These are phyloP conservation scores for Dicrostonyx torquatus DNA, from an alignment of 2,797 vertebrate genomes.

Conservation along the genomic window DNA sequence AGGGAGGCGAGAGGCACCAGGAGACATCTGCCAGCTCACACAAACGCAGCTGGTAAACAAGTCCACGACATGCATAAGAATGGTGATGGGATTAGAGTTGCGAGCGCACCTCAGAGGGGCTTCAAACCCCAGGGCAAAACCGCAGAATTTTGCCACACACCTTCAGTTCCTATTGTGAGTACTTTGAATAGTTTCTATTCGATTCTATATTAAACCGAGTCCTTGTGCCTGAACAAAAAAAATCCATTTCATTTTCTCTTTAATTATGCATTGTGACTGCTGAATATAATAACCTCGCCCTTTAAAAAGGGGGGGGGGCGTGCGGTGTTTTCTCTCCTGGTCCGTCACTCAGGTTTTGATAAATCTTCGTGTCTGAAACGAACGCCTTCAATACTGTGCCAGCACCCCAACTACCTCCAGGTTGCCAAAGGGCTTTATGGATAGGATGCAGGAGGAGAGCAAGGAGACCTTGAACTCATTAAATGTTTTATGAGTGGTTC, in stretches of 20 bases:
- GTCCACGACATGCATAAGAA: slow-evolving; percentile 30
- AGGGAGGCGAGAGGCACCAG: not conserved
- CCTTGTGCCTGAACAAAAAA: slow-evolving; percentile 14
- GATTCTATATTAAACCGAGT: not conserved
- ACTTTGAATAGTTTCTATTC: not conserved
- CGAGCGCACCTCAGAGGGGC: not conserved
- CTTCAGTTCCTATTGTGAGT: slow-evolving; percentile 1
- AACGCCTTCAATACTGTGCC: slow-evolving; percentile 53
- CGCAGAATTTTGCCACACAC: slow-evolving; percentile 8
- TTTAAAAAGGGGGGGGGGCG: slow-evolving; percentile 16
- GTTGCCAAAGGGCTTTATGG: slow-evolving; percentile 72
- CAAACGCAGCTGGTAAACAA: slow-evolving; percentile 45
- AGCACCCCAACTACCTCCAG: slow-evolving; percentile 55
- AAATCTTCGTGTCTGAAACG: slow-evolving; percentile 64
- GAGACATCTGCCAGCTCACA: not conserved
- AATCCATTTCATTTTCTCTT: slow-evolving; percentile 12
- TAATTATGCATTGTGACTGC: slow-evolving; percentile 18
- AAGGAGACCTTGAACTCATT: slow-evolving; percentile 81
- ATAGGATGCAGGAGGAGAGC: slow-evolving; percentile 67
- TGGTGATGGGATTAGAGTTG: not conserved
- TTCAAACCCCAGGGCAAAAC: not conserved
- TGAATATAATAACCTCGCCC: slow-evolving; percentile 64
- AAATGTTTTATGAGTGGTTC: slow-evolving; percentile 82
- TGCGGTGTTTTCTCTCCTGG: not conserved
- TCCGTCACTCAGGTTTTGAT: not conserved